Evolutionary conservation across 2,113 vertebrate species (phyloP).

Genomic region (Caretta caretta): DNA sequence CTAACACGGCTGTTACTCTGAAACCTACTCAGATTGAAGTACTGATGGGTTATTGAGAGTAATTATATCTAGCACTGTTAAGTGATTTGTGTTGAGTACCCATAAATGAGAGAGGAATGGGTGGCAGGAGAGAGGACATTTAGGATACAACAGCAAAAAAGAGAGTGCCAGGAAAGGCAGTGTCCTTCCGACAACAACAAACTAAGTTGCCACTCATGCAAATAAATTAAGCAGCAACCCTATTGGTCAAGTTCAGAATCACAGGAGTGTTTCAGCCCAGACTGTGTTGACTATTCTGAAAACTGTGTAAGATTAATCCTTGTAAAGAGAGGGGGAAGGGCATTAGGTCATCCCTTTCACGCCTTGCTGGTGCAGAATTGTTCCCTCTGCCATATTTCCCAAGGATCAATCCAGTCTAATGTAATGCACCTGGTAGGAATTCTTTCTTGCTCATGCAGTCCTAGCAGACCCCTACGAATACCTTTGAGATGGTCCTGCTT

Average conservation of each 20-base stretch:
- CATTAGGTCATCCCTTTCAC: not conserved
- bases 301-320: not conserved
- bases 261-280: not conserved
- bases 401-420: rapidly evolving
- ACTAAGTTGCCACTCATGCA: not conserved
- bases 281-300: not conserved
- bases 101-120: not conserved
- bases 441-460: not conserved
- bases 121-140: not conserved
- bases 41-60: not conserved
- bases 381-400: not conserved
- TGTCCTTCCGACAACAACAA: not conserved
- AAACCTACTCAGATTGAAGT: not conserved
- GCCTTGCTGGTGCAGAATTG: rapidly evolving
- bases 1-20: no score
- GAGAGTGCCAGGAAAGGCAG: not conserved
- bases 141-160: not conserved
- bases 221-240: not conserved
- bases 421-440: not conserved
- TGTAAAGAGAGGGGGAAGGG: not conserved
- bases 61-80: not conserved
- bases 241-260: not conserved
- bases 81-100: not conserved
- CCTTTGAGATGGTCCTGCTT: not conserved
- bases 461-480: not conserved